Evolutionary conservation across 2,797 vertebrate species (phyloP).

Genomic region (Orientallactaga sibirica): DNA sequence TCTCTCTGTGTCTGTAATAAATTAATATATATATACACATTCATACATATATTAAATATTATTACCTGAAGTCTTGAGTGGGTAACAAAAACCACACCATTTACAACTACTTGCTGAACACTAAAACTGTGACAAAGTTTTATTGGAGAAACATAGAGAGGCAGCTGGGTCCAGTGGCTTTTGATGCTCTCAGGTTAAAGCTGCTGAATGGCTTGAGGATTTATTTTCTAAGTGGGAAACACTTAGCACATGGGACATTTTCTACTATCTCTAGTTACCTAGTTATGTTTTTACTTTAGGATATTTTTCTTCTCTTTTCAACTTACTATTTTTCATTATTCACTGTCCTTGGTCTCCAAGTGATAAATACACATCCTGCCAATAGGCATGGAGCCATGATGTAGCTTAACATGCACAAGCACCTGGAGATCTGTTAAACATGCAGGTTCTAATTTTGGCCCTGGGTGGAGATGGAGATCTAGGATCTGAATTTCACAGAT

Average conservation of each 20-base stretch:
- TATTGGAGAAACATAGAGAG: not conserved
- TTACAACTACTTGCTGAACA: not conserved
- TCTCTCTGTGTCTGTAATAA: too few species aligned
- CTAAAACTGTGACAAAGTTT: not conserved
- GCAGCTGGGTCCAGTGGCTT: not conserved
- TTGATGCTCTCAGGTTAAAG: not conserved
- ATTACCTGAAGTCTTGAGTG: not conserved
- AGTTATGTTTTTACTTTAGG: not conserved
- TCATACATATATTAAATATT: not conserved
- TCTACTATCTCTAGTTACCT: not conserved
- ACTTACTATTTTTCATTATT: not conserved
- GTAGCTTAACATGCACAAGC: not conserved
- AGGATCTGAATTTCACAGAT: not conserved
- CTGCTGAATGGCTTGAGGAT: not conserved
- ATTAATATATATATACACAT: too few species aligned
- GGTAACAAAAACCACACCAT: not conserved
- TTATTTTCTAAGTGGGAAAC: not conserved
- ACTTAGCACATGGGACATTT: not conserved
- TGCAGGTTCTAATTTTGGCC: not conserved
- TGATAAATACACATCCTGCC: not conserved
- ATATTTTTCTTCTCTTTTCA: slow-evolving; percentile 27
- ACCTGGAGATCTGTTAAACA: not conserved
- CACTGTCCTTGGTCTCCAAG: not conserved
- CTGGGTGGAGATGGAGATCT: not conserved
- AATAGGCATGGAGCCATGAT: not conserved